Evolutionary conservation across 2,113 vertebrate genomes (phyloP), one percentile per base, ranked within the genome.

Genomic region (Grammomys dolichurus): DNA sequence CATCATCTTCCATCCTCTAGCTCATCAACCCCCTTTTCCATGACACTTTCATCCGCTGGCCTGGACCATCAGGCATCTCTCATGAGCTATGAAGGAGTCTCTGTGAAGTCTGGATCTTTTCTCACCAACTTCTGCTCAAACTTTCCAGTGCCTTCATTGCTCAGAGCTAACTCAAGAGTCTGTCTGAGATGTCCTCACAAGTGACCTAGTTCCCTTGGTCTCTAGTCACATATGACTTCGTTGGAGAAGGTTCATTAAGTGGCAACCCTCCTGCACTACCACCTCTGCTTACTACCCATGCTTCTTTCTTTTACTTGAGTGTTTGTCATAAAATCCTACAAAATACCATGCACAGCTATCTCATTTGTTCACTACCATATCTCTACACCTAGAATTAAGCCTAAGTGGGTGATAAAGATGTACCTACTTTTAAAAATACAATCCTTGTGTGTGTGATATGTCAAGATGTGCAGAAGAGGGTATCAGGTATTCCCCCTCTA

Each of bases 211-310:
- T 78, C 65, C 17, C 26, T n/a, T 7, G 16, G 46, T 67, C 33
- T 11, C 28, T 33, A 2, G 48, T 20, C 26, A 7, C 26, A 20
- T 5, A 33, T 67, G 63, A 58, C 12, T 20, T n/a, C 36, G 19
- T 6, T 9, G 43, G 73, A 91, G 48, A 67, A 28, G 36, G 81
- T 8, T 0, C 19, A 19, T 24, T 31, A 75, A 80, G 8, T 16
- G 85, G 13, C n/a, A 19, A 0, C 48, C 31, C 31, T 58, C 24
- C 58, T 48, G 0, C 5, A 3, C 14, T 36, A 3, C 0, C 7
- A 58, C 46, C 14, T 9, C 20, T n/a, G 10, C 4, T 7, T 31
- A n/a, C 9, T 8, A 36, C 4, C 65, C 24, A 7, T 26, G 0
- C 13, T 0, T 24, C 48, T 63, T 51, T 36, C 78, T 58, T 78